A percentile compares a stretch with the other conserved stretches of the same genome.
These are phyloP conservation scores for Chaetophractus vellerosus DNA, from an alignment of 2,797 vertebrate species.

Conservation along the genomic window DNA sequence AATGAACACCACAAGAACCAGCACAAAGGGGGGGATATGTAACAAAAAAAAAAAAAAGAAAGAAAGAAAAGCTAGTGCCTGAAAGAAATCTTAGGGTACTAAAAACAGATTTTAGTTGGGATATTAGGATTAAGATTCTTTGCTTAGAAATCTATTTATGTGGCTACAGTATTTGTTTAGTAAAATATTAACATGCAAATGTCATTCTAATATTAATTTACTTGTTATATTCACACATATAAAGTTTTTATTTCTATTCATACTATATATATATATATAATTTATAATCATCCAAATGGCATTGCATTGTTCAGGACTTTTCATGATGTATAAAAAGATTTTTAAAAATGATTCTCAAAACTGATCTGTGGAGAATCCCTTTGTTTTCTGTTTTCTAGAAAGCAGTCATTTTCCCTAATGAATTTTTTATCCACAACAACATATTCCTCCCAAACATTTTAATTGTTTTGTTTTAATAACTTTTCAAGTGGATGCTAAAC, in stretches of 20 bases:
- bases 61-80: background rate
- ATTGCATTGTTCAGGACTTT: too few relatives aligned
- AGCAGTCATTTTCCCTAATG: background rate
- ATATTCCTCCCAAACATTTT: background rate
- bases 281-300: too few relatives aligned
- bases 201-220: background rate
- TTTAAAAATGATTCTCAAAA: too few relatives aligned
- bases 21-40: too few relatives aligned
- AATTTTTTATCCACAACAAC: background rate
- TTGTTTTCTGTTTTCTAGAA: conserved; percentile 28
- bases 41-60: too few relatives aligned
- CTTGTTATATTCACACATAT: too few relatives aligned
- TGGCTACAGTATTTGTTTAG: background rate
- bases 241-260: background rate
- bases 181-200: background rate
- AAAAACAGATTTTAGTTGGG: background rate
- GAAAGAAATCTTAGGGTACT: background rate
- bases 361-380: too few relatives aligned
- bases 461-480: too few relatives aligned
- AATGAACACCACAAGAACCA: too few relatives aligned
- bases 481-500: background rate
- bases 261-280: background rate
- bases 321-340: too few relatives aligned
- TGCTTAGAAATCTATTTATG: background rate
- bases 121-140: background rate